A percentile compares a stretch with the other conserved stretches of the same genome.
phyloP scores from a whole-genome alignment of 2,888 invertebrate species.

The Nycteola revayana region DNA sequence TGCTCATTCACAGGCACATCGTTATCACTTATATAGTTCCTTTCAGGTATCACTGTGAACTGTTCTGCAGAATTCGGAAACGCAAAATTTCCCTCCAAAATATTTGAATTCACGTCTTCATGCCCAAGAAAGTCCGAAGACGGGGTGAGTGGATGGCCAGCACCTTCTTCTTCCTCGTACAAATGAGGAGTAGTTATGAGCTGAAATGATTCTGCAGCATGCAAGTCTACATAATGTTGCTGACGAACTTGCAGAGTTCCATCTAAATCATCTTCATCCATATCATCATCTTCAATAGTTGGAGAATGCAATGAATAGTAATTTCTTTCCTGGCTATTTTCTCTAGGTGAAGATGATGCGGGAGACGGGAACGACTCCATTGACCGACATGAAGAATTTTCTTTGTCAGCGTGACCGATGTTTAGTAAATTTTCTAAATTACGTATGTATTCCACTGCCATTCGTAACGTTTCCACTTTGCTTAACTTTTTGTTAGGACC shows the following conservation, averaged over 20 bases:
- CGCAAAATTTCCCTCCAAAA: constrained; percentile 76
- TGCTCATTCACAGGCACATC: constrained; percentile 64
- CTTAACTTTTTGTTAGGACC: constrained; percentile 90
- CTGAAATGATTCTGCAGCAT: constrained; percentile 84
- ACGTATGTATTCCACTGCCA: constrained; percentile 95
- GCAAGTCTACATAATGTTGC: constrained; percentile 83
- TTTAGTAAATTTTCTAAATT: constrained; percentile 89
- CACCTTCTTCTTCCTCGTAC: constrained; percentile 84
- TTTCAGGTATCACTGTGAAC: constrained; percentile 77
- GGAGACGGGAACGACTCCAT: constrained; percentile 78
- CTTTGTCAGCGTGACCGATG: constrained; percentile 83
- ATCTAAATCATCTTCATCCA: constrained; percentile 72
- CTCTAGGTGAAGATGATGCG: constrained; percentile 74
- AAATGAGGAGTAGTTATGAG: constrained; percentile 80
- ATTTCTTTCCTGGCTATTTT: constrained; percentile 79
- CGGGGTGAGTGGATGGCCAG: constrained; percentile 77
- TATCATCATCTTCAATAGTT: constrained; percentile 68
- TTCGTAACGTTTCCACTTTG: constrained; percentile 93
- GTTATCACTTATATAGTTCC: constrained; percentile 63
- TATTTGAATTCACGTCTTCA: constrained; percentile 73
- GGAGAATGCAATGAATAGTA: constrained; percentile 72
- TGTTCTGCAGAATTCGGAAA: constrained; percentile 76
- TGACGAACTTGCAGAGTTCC: constrained; percentile 72
- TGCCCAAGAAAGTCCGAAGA: constrained; percentile 71
- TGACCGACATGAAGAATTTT: constrained; percentile 60